Percentiles rank a stretch among this genome's conserved stretches.
Evolutionary conservation across 2,888 invertebrate species (phyloP).

Genomic region (Aspidapion aeneum): DNA sequence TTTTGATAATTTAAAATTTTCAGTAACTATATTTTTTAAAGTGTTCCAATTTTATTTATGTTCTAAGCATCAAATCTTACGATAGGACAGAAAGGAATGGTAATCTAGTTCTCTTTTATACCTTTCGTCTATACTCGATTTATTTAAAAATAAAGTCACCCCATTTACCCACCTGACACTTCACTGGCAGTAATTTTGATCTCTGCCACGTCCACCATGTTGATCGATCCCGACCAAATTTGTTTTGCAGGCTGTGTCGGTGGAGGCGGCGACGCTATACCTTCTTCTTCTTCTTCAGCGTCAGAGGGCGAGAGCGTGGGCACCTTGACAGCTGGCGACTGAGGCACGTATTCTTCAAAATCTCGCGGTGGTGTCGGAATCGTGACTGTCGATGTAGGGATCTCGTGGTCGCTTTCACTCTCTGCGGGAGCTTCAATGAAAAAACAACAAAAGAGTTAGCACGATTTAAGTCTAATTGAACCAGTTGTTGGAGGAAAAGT

Average conservation of each 20-base stretch:
- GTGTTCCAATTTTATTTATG: too few relatives aligned
- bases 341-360: constrained; percentile 32
- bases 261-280: constrained; percentile 34
- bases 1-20: too few relatives aligned
- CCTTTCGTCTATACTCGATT: too few relatives aligned
- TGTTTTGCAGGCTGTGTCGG: constrained; percentile 35
- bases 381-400: constrained; percentile 71
- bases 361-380: constrained; percentile 56
- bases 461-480: too few relatives aligned
- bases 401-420: constrained; percentile 69
- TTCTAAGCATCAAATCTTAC: too few relatives aligned
- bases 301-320: constrained; percentile 6
- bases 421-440: constrained; percentile 48
- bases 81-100: too few relatives aligned
- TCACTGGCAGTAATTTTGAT: constrained; percentile 81
- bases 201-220: constrained; percentile 88
- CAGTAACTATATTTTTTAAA: too few relatives aligned
- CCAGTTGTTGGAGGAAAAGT: too few relatives aligned
- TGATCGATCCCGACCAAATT: constrained; percentile 79
- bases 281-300: constrained; percentile 23
- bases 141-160: too few relatives aligned
- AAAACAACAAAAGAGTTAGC: too few relatives aligned
- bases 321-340: constrained; percentile 18
- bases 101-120: too few relatives aligned
- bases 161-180: constrained; percentile 55